A percentile compares a stretch with the other conserved stretches of the same genome.
phyloP scores from a whole-genome alignment of 1,140 invertebrate species.

The Drosophila kikkawai region DNA sequence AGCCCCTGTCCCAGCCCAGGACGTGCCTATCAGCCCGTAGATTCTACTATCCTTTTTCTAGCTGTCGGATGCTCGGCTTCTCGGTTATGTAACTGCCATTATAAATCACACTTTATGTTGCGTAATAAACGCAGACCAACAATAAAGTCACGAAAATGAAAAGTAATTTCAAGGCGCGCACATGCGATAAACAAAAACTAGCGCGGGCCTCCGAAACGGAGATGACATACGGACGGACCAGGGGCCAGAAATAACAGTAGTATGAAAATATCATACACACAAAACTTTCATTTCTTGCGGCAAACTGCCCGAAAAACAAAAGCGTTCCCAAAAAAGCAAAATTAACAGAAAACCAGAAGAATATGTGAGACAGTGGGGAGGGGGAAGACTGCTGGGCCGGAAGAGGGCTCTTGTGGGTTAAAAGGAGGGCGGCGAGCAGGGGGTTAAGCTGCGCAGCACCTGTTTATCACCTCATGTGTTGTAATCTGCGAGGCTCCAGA shows the following conservation, averaged over 20 bases:
- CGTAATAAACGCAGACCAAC: slow-evolving; percentile 62
- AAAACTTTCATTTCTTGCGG: slow-evolving; percentile 79
- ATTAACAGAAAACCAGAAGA: slow-evolving; percentile 62
- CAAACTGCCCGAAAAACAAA: slow-evolving; percentile 68
- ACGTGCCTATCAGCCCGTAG: slow-evolving; percentile 53
- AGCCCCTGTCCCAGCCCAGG: slow-evolving; percentile 26
- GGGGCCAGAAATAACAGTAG: slow-evolving; percentile 76
- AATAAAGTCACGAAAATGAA: slow-evolving; percentile 77
- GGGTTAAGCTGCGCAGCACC: slow-evolving; percentile 68
- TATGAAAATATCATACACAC: slow-evolving; percentile 76
- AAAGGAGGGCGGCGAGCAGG: slow-evolving; percentile 22
- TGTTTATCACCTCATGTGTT: slow-evolving; percentile 81
- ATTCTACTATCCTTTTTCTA: slow-evolving; percentile 20
- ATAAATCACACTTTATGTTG: slow-evolving; percentile 68
- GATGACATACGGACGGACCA: slow-evolving; percentile 44
- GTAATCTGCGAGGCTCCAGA: slow-evolving; percentile 75
- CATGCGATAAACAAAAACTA: slow-evolving; percentile 72
- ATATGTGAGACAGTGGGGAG: slow-evolving; percentile 34
- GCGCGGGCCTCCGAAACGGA: slow-evolving; percentile 37
- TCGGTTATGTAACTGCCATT: slow-evolving; percentile 56
- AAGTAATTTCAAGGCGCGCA: slow-evolving; percentile 81
- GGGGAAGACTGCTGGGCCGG: background rate
- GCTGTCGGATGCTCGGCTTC: background rate
- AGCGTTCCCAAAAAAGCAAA: slow-evolving; percentile 52
- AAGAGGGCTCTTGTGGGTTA: background rate